Conservation (phyloP, 2,888 invertebrate species). For the Diplazon laetatorius region DNA sequence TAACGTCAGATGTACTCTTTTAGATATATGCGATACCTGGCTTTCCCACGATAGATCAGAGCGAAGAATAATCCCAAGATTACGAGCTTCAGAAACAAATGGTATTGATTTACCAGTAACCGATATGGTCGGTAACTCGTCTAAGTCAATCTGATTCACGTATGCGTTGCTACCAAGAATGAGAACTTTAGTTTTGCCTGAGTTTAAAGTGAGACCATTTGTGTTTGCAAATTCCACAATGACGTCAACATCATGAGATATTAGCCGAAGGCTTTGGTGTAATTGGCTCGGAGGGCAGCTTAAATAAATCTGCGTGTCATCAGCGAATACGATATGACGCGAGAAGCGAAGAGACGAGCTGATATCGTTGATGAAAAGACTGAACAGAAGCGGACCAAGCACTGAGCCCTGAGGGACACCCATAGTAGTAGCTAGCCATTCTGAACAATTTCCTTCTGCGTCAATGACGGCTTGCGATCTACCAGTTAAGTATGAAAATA, state of each 20-base stretch:
- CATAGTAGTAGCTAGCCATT: not conserved
- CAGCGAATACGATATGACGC: constrained; percentile 1
- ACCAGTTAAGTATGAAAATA: not conserved
- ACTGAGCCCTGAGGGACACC: constrained; percentile 58
- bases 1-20: not conserved
- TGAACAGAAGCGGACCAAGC: constrained; percentile 46
- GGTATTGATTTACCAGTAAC: not conserved
- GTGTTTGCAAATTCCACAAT: constrained; percentile 38
- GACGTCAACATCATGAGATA: not conserved
- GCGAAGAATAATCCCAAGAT: not conserved
- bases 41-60: not conserved
- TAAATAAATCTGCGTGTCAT: constrained; percentile 1
- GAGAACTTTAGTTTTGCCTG: not conserved
- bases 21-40: not conserved
- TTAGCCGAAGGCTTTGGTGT: not conserved
- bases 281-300: not conserved
- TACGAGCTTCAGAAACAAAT: not conserved
- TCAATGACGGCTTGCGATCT: constrained; percentile 16
- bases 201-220: not conserved
- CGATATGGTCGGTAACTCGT: not conserved
- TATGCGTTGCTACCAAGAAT: not conserved
- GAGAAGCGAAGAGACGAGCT: not conserved
- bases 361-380: constrained; percentile 32
- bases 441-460: not conserved
- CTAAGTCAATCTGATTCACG: not conserved